Percentiles rank a stretch among this genome's conserved stretches.
Conservation (phyloP, 2,797 vertebrate genomes). For the Hylomyscus alleni region DNA sequence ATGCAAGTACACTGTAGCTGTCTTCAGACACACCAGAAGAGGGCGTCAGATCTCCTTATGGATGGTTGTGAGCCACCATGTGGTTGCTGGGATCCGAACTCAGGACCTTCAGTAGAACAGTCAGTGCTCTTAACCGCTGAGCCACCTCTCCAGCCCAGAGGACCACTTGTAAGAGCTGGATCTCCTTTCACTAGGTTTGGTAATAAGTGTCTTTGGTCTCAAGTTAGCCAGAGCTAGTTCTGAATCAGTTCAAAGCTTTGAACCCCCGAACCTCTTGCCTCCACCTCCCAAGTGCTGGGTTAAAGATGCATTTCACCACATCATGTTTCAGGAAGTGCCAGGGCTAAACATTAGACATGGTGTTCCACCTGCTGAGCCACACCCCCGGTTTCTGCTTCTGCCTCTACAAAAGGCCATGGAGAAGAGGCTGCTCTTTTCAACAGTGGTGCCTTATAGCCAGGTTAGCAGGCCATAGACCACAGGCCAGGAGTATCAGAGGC, state of each 20-base stretch:
- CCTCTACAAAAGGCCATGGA: neutral
- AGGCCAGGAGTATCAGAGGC: accelerated
- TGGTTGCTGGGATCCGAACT: no score
- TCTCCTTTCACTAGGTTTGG: neutral
- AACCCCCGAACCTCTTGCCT: neutral
- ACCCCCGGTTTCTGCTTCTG: neutral
- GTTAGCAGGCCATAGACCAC: neutral
- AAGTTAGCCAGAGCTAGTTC: neutral
- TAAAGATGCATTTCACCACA: neutral
- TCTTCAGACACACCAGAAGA: no score
- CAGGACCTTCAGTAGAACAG: no score
- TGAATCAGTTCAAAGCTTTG: neutral
- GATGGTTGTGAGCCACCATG: no score
- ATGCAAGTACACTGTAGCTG: no score
- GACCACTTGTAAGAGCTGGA: neutral
- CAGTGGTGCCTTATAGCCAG: no score
- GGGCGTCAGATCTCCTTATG: no score
- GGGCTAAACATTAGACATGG: neutral
- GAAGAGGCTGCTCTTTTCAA: neutral
- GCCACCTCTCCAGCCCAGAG: no score
- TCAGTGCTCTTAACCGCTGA: no score
- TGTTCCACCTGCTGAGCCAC: neutral
- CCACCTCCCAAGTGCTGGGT: neutral
- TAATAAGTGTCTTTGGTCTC: neutral
- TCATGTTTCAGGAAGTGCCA: neutral